A percentile compares a stretch with the other conserved stretches of the same genome.
phyloP scores from a whole-genome alignment of 2,113 vertebrate genomes.

The Caloenas nicobarica region DNA sequence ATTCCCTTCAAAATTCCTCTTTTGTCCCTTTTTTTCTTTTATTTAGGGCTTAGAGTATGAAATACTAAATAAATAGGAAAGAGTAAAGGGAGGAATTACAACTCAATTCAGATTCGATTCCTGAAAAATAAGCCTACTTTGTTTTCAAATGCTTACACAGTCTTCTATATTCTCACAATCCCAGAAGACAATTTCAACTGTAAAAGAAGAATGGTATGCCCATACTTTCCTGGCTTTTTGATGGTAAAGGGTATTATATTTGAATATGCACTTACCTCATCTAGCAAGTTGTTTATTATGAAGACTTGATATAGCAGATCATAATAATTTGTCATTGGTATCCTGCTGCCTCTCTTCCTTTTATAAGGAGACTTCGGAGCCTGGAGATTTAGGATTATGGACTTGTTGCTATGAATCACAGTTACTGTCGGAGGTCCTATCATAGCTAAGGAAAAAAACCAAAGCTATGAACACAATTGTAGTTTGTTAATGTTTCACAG shows the following conservation, averaged over 20 bases:
- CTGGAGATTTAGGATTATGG: conserved; percentile 51
- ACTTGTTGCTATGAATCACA: conserved; percentile 39
- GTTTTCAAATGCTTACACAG: neutral
- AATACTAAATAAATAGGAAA: neutral
- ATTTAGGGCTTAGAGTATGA: neutral
- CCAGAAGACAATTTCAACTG: neutral
- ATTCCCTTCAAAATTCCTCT: neutral
- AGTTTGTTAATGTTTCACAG: neutral
- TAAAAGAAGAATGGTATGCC: neutral
- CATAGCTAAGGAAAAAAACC: conserved; percentile 49
- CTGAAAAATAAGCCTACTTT: neutral
- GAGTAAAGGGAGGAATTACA: neutral
- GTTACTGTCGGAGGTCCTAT: conserved; percentile 69
- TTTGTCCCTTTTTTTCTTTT: neutral
- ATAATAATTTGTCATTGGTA: conserved; percentile 70
- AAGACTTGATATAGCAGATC: conserved; percentile 70
- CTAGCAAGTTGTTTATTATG: conserved; percentile 60
- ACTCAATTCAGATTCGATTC: neutral
- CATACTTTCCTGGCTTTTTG: neutral
- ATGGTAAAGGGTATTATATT: neutral
- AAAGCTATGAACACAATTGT: neutral
- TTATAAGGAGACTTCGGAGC: conserved; percentile 63
- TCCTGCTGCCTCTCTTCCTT: conserved; percentile 52
- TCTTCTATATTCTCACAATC: neutral
- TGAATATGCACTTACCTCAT: conserved; percentile 54